These are phyloP conservation scores for Alethe diademata DNA, from an alignment of 2,113 vertebrate species.

Conservation along the genomic window DNA sequence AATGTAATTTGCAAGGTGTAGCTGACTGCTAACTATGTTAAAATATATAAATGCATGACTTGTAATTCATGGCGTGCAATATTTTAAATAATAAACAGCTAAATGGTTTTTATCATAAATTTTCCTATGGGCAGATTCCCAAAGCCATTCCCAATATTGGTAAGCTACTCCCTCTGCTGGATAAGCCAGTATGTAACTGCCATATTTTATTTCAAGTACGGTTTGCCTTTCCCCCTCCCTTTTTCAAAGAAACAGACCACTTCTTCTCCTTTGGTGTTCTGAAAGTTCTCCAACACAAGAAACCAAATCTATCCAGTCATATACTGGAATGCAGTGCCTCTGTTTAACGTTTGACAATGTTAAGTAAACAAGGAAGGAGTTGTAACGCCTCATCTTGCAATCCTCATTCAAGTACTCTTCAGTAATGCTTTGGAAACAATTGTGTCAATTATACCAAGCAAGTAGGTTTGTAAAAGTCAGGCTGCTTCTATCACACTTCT, in stretches of 20 bases:
- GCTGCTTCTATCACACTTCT: neutral
- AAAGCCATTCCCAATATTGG: neutral
- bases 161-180: conserved; percentile 70
- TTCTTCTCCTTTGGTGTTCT: neutral
- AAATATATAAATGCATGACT: neutral
- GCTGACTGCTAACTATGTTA: neutral
- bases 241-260: neutral
- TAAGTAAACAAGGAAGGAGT: neutral
- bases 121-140: neutral
- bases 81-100: neutral
- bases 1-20: neutral
- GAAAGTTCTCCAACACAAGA: neutral
- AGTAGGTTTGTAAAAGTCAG: neutral
- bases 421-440: neutral
- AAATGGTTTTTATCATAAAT: neutral
- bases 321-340: neutral
- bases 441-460: neutral
- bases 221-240: fast-evolving
- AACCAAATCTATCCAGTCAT: neutral
- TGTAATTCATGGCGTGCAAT: neutral
- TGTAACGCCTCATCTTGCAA: neutral
- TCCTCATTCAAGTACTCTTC: neutral
- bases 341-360: neutral
- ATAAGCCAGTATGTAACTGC: neutral
- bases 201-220: neutral